Percentiles rank a stretch among this genome's conserved stretches.
phyloP scores from a whole-genome alignment of 1,140 invertebrate genomes.

The Aphelinus certus region DNA sequence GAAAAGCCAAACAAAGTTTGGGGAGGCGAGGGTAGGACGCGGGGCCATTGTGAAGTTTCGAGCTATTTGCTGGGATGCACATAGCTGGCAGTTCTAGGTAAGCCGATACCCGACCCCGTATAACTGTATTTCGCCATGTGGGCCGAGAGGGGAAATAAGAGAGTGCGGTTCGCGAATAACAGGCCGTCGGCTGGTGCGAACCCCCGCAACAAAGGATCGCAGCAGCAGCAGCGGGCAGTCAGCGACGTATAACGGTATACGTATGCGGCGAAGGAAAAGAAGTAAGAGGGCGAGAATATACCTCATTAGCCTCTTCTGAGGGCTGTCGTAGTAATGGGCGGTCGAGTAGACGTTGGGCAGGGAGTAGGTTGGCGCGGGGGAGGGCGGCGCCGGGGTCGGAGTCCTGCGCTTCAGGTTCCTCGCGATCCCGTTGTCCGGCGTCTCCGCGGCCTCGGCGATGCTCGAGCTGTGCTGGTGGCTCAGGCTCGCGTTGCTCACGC shows the following conservation, averaged over 20 bases:
- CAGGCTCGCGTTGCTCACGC: not conserved
- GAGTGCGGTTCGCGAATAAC: conserved; percentile 27
- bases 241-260: not conserved
- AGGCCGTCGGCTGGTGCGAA: not conserved
- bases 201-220: not conserved
- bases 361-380: conserved; percentile 60
- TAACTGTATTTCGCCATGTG: no score
- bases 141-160: not conserved
- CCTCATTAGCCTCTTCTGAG: conserved; percentile 63
- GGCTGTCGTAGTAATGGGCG: conserved; percentile 61
- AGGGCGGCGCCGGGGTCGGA: conserved; percentile 65
- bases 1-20: no score
- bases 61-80: no score
- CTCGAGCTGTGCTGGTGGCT: not conserved
- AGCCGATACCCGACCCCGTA: no score
- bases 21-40: no score
- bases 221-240: not conserved
- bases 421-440: conserved; percentile 32
- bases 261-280: not conserved
- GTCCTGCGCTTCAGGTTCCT: conserved; percentile 56
- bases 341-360: conserved; percentile 55
- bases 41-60: no score
- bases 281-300: conserved; percentile 34
- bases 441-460: conserved; percentile 8
- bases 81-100: no score